phyloP scores from a whole-genome alignment of 37 sponge, comb jelly and placozoan genomes.

The Chondrosia reniformis region DNA sequence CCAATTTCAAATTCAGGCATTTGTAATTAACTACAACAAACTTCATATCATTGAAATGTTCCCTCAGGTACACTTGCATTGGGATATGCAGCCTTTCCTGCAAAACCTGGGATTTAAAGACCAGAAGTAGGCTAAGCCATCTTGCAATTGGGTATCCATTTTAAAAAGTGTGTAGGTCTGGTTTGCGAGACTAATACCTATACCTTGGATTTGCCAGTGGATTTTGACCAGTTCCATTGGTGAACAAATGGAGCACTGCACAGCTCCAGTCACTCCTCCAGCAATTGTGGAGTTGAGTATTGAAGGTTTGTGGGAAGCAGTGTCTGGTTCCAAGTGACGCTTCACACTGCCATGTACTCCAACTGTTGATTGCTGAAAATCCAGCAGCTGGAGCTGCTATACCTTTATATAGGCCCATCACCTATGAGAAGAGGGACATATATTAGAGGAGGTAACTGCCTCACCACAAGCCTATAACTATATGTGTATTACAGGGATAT shows the following conservation, averaged over 20 bases:
- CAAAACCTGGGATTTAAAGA: too few species aligned
- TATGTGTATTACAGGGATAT: too few species aligned
- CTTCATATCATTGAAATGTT: too few species aligned
- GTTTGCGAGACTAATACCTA: too few species aligned
- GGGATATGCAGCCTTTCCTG: too few species aligned
- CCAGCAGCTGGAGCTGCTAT: slow-evolving; percentile 77
- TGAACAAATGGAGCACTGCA: slow-evolving; percentile 41
- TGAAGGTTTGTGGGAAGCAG: background rate
- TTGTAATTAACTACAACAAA: too few species aligned
- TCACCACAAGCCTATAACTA: too few species aligned
- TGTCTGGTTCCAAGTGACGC: slow-evolving; percentile 25
- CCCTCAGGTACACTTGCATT: too few species aligned
- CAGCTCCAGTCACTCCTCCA: slow-evolving; percentile 49
- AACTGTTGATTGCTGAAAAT: slow-evolving; percentile 80
- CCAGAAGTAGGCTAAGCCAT: too few species aligned
- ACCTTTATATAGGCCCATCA: slow-evolving; percentile 86
- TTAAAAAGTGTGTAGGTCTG: too few species aligned
- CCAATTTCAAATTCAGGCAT: too few species aligned
- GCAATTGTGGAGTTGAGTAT: slow-evolving; percentile 31
- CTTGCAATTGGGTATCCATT: too few species aligned
- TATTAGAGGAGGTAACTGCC: background rate
- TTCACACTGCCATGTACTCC: slow-evolving; percentile 70
- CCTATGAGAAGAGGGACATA: slow-evolving; percentile 31
- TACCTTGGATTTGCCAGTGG: slow-evolving; percentile 53
- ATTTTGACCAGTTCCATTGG: slow-evolving; percentile 59